These are phyloP conservation scores for Ylistrum balloti DNA, from an alignment of 1,140 invertebrate genomes.

Conservation along the genomic window DNA sequence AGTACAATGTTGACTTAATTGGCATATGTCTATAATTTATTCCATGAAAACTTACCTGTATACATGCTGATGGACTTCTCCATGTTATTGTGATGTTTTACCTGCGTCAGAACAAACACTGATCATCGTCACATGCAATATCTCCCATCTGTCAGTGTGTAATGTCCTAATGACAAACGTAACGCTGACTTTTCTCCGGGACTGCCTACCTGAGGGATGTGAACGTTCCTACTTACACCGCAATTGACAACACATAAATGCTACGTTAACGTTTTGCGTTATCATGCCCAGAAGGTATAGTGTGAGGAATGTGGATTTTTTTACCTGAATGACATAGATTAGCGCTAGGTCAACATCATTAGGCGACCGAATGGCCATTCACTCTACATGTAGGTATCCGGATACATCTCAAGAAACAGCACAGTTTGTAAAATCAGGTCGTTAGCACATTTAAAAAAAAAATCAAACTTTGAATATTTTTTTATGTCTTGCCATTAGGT, in stretches of 20 bases:
- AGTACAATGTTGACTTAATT: too few relatives aligned
- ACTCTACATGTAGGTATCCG: background rate
- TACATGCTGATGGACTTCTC: background rate
- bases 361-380: background rate
- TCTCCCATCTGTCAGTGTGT: background rate
- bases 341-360: background rate
- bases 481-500: background rate
- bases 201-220: background rate
- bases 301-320: background rate
- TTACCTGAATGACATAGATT: background rate
- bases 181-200: background rate
- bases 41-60: background rate
- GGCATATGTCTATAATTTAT: background rate
- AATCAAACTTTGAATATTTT: background rate
- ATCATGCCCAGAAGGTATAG: background rate
- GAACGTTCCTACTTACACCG: background rate
- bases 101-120: background rate
- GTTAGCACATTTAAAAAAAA: background rate
- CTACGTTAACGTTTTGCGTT: conserved; percentile 8
- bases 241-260: background rate
- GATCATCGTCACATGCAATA: conserved; percentile 1
- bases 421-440: background rate
- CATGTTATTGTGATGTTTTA: background rate
- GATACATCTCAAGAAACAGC: background rate
- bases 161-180: background rate